Base-by-base conservation (phyloP, 92 coral and sea anemone species). In the Phenganax subtilis region DNA sequence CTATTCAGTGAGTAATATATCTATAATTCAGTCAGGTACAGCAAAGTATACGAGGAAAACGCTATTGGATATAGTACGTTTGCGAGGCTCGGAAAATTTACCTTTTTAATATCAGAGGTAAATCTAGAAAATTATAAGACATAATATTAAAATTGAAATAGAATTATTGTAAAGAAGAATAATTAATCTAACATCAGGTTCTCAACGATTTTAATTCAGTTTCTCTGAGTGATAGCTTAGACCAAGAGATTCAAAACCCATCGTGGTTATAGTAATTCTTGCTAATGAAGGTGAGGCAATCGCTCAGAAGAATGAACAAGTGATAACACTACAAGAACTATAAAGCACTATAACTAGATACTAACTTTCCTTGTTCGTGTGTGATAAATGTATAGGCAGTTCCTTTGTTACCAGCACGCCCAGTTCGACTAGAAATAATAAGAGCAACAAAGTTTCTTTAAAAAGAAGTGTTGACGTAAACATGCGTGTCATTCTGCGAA, bases 381-480 rank as follows among this genome's bases (percentile, higher is more conserved):
- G 97, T 90, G 17, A 94, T n/a, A 78, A 94, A 94, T 9, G 97
- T 94, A 80, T 83, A 94, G 0, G 98, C 85, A 9, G 98, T 94
- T 57, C 98, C 98, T 83, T 94, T 92, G 37, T 92, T 90, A 11
- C 98, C 98, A 16, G 98, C 98, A 66, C 98, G 89, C 20, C 98
- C 98, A 54, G 98, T 94, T 8, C 98, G 96, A 68, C 67, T 84
- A 20, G 53, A 51, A 73, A 81, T 71, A 58, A 57, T 53, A 54
- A 1, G 51, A 71, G 51, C 5, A 71, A 3, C 10, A 71, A 6
- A 16, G n/a, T 54, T 57, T 1, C 6, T 9, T 31, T 44, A 29
- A 28, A 51, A 31, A 7, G 16, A n/a, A 59, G 47, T 37, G 5
- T 37, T 37, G 47, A 37, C 47, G 47, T 37, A 37, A 37, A 37